phyloP scores from a whole-genome alignment of 2,797 vertebrate genomes.

The Notoglanidium macrostoma region DNA sequence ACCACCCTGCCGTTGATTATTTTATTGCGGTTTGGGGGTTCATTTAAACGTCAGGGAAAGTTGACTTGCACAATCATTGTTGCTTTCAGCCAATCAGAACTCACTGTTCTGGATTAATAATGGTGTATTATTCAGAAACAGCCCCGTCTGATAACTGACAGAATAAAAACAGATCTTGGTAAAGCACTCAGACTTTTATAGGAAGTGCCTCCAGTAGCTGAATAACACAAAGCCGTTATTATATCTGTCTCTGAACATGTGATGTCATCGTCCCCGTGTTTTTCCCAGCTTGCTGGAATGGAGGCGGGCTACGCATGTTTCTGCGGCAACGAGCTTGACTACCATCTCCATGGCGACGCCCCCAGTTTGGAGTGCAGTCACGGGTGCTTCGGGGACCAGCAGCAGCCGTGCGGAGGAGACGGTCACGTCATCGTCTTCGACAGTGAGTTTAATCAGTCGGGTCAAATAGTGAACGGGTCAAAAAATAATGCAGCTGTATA shows the following conservation, averaged over 20 bases:
- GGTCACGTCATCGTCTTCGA: slow-evolving; percentile 95
- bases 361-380: slow-evolving; percentile 93
- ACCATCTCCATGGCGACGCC: slow-evolving; percentile 83
- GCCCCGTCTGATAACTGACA: neutral
- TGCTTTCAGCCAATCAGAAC: neutral
- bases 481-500: neutral
- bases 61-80: too few relatives aligned
- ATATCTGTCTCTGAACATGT: slow-evolving; percentile 8
- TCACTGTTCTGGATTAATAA: neutral
- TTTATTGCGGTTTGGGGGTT: neutral
- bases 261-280: slow-evolving; percentile 16
- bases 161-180: neutral
- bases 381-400: slow-evolving; percentile 96
- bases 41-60: neutral
- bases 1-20: neutral
- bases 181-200: neutral
- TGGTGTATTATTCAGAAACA: neutral
- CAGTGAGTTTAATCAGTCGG: slow-evolving; percentile 78
- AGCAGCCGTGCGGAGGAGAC: slow-evolving; percentile 93
- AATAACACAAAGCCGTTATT: slow-evolving; percentile 24
- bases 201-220: neutral
- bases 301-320: slow-evolving; percentile 97
- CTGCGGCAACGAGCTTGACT: slow-evolving; percentile 92
- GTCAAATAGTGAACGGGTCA: neutral
- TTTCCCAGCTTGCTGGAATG: slow-evolving; percentile 89